Evolutionary conservation across 2,113 vertebrate genomes (phyloP), one percentile per base, ranked within the genome.

Genomic region (Mionectes macconnelli): DNA sequence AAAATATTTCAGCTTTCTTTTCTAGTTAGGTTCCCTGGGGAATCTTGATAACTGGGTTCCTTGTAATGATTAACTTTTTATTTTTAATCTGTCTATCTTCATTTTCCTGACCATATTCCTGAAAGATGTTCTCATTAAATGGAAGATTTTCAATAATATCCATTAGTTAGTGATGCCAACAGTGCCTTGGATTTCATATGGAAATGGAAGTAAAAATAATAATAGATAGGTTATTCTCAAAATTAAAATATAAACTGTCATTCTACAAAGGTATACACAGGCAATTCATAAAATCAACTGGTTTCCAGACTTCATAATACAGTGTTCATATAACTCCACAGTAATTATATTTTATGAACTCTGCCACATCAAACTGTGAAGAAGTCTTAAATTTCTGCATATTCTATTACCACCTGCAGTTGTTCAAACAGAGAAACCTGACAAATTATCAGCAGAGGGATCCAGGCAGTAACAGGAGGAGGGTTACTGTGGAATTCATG

Each of bases 341-440:
- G 69, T 92, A 95, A 94, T 95, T 96, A 49, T 75, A 50, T 93
- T 96, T 92, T 93, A 92, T 78, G 60, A 94, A 79, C 89, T 87
- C 31, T 15, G 60, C 21, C 31, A 57, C n/a, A 62, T 89, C 88
- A 95, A 66, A 89, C 88, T 91, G 90, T 82, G 95, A 94, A 78
- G 4, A 12, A 37, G 37, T 87, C 76, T 93, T 90, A 87, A 80
- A 74, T 72, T 93, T 95, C 90, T 90, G n/a, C 44, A 64, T 85
- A 72, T 84, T 95, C 90, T 88, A 87, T 96, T 95, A 68, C 80
- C 64, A 93, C 88, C 86, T 90, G 90, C 69, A 84, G 92, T 30
- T 92, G 90, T 94, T 90, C 92, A 91, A 84, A 84, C 40, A 87
- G 69, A 73, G 68, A 84, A 93, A 79, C 28, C 44, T 90, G 87